Conservation (phyloP, 2,888 invertebrate species). For the Pilophorus perplexus region DNA sequence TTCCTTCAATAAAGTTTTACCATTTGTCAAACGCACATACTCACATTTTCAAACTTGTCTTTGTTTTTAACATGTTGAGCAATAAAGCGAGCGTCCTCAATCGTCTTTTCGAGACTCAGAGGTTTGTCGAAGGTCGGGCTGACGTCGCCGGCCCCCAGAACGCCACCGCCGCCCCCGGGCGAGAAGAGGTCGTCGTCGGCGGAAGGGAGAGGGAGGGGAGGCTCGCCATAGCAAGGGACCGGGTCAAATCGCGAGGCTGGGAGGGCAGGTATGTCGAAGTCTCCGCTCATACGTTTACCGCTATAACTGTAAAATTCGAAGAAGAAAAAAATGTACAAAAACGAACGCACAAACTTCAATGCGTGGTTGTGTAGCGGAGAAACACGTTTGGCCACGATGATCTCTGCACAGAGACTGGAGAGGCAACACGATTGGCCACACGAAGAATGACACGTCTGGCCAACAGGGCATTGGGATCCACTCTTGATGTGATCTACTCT, state of each 20-base stretch:
- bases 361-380: no score
- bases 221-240: slow-evolving; percentile 66
- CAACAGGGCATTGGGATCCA: no score
- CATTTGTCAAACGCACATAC: no score
- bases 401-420: no score
- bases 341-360: no score
- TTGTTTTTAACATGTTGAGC: slow-evolving; percentile 94
- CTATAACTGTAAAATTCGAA: slow-evolving; percentile 50
- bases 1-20: no score
- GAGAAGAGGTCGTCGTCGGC: slow-evolving; percentile 83
- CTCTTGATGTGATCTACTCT: no score
- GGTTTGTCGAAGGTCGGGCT: slow-evolving; percentile 82
- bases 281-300: slow-evolving; percentile 63
- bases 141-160: slow-evolving; percentile 50
- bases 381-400: no score
- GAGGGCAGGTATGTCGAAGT: slow-evolving; percentile 66
- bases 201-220: slow-evolving; percentile 69
- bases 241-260: slow-evolving; percentile 51
- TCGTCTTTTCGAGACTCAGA: slow-evolving; percentile 74
- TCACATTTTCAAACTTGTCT: slow-evolving; percentile 90
- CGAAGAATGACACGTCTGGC: no score
- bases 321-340: no score
- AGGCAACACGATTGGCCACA: no score
- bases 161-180: slow-evolving; percentile 53
- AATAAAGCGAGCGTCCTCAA: slow-evolving; percentile 89